Evolutionary conservation across 2,888 invertebrate genomes (phyloP).

Genomic region (Luffia ferchaultella): DNA sequence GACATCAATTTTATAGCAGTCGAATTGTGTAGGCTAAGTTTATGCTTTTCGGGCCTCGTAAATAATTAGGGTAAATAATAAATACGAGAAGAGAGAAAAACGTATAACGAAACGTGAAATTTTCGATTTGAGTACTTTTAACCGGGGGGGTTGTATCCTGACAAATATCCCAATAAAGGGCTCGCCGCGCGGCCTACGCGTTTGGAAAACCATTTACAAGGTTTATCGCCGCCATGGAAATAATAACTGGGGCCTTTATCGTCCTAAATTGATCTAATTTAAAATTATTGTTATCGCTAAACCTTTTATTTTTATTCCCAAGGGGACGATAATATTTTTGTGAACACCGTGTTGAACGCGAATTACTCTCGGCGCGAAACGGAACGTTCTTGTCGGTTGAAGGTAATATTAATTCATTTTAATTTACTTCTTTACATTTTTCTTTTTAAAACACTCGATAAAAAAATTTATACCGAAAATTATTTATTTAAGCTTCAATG

Average conservation of each 20-base stretch:
- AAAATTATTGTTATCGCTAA: constrained; percentile 59
- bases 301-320: constrained; percentile 55
- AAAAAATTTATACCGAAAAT: no score
- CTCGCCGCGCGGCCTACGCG: constrained; percentile 45
- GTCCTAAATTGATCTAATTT: constrained; percentile 62
- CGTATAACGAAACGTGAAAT: constrained; percentile 49
- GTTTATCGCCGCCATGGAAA: constrained; percentile 62
- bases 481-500: no score
- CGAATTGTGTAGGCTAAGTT: no score
- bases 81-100: not conserved
- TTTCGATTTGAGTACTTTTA: constrained; percentile 53
- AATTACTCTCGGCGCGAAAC: no score
- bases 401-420: no score
- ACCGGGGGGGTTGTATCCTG: constrained; percentile 53
- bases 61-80: not conserved
- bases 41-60: not conserved
- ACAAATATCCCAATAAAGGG: constrained; percentile 62
- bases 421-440: no score
- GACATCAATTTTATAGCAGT: no score
- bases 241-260: constrained; percentile 62
- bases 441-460: no score
- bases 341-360: not conserved
- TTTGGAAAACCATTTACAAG: constrained; percentile 64
- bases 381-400: no score
- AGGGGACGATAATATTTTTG: constrained; percentile 45